A percentile compares a stretch with the other conserved stretches of the same genome.
These are phyloP conservation scores for Hydropsyche betteni DNA, from an alignment of 2,888 invertebrate genomes.

Conservation along the genomic window DNA sequence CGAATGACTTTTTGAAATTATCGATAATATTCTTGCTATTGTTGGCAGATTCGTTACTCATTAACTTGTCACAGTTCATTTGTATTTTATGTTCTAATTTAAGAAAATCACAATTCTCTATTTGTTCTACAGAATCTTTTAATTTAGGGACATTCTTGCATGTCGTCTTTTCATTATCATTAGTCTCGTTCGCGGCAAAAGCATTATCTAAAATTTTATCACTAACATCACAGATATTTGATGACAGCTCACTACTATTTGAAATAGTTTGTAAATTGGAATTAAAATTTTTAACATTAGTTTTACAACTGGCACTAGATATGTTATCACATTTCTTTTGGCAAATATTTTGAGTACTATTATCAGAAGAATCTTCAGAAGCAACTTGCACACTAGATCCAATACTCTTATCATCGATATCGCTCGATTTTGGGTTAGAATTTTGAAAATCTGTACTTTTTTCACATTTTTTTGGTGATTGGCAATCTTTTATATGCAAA, in stretches of 20 bases:
- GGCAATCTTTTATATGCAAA: too few relatives aligned
- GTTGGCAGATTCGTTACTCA: neutral
- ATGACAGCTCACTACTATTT: too few relatives aligned
- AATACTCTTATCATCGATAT: too few relatives aligned
- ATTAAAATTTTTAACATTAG: too few relatives aligned
- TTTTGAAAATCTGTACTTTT: too few relatives aligned
- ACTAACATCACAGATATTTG: too few relatives aligned
- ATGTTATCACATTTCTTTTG: conserved; percentile 42
- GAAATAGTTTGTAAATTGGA: too few relatives aligned
- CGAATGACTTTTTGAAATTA: conserved; percentile 54
- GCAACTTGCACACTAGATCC: too few relatives aligned
- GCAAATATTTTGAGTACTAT: too few relatives aligned
- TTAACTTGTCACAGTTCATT: conserved; percentile 49
- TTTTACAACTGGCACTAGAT: conserved; percentile 21
- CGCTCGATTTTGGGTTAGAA: too few relatives aligned
- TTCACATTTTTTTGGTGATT: too few relatives aligned
- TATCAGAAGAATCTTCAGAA: too few relatives aligned
- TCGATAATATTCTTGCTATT: conserved; percentile 18
- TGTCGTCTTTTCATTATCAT: neutral
- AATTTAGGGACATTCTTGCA: conserved; percentile 24
- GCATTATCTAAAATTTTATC: conserved; percentile 35
- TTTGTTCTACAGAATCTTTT: conserved; percentile 18
- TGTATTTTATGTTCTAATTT: conserved; percentile 63
- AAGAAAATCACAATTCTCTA: conserved; percentile 66
- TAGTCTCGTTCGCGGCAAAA: neutral